Evolutionary conservation across 1,140 invertebrate genomes (phyloP).

Genomic region (Caenorhabditis latens): DNA sequence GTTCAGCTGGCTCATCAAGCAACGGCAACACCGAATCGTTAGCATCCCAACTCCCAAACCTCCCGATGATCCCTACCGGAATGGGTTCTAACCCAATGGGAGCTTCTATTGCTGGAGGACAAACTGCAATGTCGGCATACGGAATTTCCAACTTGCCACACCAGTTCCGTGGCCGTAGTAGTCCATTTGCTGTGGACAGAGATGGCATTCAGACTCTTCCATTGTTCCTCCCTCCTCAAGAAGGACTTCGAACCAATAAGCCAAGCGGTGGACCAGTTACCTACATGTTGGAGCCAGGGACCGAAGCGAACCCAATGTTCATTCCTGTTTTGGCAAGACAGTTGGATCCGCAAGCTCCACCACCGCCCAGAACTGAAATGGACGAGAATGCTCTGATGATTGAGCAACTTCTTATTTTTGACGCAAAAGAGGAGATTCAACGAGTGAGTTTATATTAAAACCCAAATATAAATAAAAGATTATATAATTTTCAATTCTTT

Average conservation of each 20-base stretch:
- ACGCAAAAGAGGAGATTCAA: neutral
- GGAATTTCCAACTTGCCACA: neutral
- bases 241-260: neutral
- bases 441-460: neutral
- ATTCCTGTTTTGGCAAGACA: neutral
- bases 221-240: neutral
- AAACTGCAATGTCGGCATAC: neutral
- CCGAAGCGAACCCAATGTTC: neutral
- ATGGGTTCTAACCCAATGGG: neutral
- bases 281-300: neutral
- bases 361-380: neutral
- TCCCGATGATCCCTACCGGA: neutral
- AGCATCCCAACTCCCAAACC: neutral
- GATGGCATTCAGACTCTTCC: neutral
- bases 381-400: conserved; percentile 12
- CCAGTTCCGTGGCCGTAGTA: neutral
- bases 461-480: too few relatives aligned
- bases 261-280: too few relatives aligned
- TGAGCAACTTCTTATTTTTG: neutral
- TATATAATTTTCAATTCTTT: neutral
- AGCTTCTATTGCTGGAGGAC: neutral
- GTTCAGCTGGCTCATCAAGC: too few relatives aligned
- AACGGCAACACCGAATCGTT: neutral
- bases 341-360: too few relatives aligned
- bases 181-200: neutral